Evolutionary conservation across 2,113 vertebrate species (phyloP), one percentile per base, ranked within the genome.

Genomic region (Tonatia bakeri): DNA sequence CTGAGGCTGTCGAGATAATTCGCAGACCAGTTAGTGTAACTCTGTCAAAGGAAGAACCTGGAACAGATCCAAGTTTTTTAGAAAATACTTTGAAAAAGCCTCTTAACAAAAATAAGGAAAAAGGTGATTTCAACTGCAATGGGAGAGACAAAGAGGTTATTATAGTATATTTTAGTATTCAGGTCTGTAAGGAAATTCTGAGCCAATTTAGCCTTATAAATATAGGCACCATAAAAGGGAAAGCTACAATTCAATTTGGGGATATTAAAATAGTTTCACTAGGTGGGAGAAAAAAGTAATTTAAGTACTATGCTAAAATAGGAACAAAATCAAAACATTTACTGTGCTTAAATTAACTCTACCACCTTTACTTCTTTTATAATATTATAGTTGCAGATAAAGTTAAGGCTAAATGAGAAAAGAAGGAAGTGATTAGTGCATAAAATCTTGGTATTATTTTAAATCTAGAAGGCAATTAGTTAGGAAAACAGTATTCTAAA

Each of bases 31-130:
- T 96, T 97, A 97, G 95, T 84, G 16, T 94, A 89, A 94, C 91
- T 97, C 94, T 97, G 76, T 94, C 95, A 76, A 98, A 97, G 69
- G 98, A 98, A 93, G 98, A 98, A 95, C 54, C 77, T 83, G 91
- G 93, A 95, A 98, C 97, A 98, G 98, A 98, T 33, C 97, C 98
- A 70, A 96, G 65, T 70, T 97, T 98, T 94, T 97, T 98, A 96
- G 97, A 96, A 97, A 98, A 96, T 79, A 95, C 65, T 91, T 94
- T 96, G 95, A 98, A 97, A 90, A 98, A 97, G 96, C 87, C 97
- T 96, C 87, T 70, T 79, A 80, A 72, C 47, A 96, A 96, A 89
- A 95, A 94, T 97, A 77, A 91, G 83, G 96, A 98, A 70, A 95
- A 97, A 81, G 90, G 93, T 59, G 97, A 97, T 96, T 98, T 93